Conservation (phyloP, 2,797 vertebrate species). For the Columba guinea region DNA sequence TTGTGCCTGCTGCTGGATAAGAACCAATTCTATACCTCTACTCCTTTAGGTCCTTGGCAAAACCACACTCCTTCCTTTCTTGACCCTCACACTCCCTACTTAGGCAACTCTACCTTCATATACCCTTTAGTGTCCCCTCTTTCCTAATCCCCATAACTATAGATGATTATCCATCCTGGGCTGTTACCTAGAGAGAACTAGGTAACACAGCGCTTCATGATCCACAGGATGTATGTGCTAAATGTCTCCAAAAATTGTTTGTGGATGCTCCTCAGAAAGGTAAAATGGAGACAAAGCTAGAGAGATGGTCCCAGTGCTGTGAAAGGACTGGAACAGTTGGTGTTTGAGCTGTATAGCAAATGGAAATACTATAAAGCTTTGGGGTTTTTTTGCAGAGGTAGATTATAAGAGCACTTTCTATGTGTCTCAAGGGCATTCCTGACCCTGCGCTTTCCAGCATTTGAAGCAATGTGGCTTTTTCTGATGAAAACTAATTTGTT, state of each 20-base stretch:
- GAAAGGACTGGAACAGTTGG: neutral
- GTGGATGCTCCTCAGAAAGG: neutral
- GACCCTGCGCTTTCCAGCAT: neutral
- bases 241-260: neutral
- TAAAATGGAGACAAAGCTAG: neutral
- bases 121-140: neutral
- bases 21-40: no score
- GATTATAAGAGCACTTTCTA: neutral
- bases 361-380: neutral
- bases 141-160: neutral
- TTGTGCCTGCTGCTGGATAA: neutral
- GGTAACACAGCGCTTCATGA: neutral
- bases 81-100: neutral
- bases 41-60: neutral
- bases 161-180: neutral
- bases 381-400: fast-evolving
- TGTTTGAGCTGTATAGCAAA: neutral
- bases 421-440: neutral
- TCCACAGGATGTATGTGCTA: neutral
- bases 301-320: neutral
- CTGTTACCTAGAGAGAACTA: no score
- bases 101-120: neutral
- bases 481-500: neutral
- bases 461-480: neutral
- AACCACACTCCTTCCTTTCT: neutral